Percentiles rank a stretch among this genome's conserved stretches.
Conservation (phyloP, 30 jellyfish, hydroid and myxozoan species). For the Cassiopea xamachana region DNA sequence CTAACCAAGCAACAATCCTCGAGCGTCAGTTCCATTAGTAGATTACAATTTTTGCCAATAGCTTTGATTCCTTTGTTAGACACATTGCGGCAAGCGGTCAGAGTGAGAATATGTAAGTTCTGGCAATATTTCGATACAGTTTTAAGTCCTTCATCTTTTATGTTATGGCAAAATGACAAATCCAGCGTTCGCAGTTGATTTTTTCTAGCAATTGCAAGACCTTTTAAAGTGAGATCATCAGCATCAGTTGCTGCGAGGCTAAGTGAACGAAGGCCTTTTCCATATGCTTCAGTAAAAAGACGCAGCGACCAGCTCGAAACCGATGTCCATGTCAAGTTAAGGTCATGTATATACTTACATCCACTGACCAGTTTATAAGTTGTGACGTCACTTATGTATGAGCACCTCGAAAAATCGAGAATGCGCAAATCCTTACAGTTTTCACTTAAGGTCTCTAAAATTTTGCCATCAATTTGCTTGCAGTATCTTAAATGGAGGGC, state of each 20-base stretch:
- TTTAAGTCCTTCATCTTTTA: slow-evolving; percentile 21
- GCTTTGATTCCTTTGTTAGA: slow-evolving; percentile 11
- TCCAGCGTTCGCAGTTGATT: background rate
- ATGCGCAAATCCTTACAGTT: slow-evolving; percentile 11
- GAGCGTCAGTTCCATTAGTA: slow-evolving; percentile 7
- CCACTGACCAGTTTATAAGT: slow-evolving; percentile 20
- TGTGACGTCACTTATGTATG: slow-evolving; percentile 16
- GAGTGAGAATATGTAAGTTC: background rate
- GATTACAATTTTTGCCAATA: slow-evolving; percentile 9
- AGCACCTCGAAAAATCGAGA: slow-evolving; percentile 58
- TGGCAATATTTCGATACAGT: slow-evolving; percentile 10
- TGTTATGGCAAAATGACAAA: slow-evolving; percentile 30
- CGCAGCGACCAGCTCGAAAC: slow-evolving; percentile 42
- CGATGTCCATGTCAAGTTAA: slow-evolving; percentile 33
- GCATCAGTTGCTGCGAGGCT: slow-evolving; percentile 23
- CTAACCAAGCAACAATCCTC: slow-evolving; percentile 38
- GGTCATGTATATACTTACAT: slow-evolving; percentile 11
- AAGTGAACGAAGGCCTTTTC: background rate
- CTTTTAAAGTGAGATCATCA: slow-evolving; percentile 17
- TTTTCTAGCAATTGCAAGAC: background rate
- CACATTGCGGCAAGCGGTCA: slow-evolving; percentile 18
- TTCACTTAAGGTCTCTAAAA: background rate
- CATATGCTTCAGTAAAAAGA: slow-evolving; percentile 1
- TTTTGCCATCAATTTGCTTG: slow-evolving; percentile 15
- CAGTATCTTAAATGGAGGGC: slow-evolving; percentile 49